phyloP scores from a whole-genome alignment of 1,140 invertebrate species.

The Varroa destructor region DNA sequence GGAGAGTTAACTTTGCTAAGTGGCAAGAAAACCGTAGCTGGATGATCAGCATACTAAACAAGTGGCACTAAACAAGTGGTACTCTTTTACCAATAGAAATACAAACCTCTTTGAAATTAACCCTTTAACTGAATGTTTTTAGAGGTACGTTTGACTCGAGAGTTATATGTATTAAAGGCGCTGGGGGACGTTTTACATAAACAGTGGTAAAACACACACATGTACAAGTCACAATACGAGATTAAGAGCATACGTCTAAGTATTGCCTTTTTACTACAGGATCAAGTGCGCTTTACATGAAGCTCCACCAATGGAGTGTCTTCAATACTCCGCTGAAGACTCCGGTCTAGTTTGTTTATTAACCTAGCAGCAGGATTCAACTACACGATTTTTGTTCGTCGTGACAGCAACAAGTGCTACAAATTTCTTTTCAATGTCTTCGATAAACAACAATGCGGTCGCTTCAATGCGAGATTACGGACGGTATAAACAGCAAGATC shows the following conservation, averaged over 20 bases:
- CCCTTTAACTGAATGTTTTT: too few species aligned
- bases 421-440: constrained; percentile 8
- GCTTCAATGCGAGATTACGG: background rate
- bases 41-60: background rate
- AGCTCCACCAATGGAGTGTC: background rate
- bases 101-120: too few species aligned
- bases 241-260: too few species aligned
- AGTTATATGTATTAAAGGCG: too few species aligned
- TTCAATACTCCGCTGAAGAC: background rate
- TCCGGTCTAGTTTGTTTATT: background rate
- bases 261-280: too few species aligned
- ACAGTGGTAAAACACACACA: too few species aligned
- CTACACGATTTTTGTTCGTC: constrained; percentile 8
- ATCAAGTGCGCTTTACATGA: background rate
- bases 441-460: background rate
- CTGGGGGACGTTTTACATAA: too few species aligned
- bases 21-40: background rate
- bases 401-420: background rate
- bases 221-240: too few species aligned
- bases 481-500: background rate
- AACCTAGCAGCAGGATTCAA: background rate
- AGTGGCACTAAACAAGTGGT: too few species aligned
- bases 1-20: background rate
- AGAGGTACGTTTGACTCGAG: too few species aligned
- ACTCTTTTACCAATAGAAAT: too few species aligned